Base-by-base conservation (phyloP, 2,888 invertebrate species). In the Pogonocherus hispidulus region DNA sequence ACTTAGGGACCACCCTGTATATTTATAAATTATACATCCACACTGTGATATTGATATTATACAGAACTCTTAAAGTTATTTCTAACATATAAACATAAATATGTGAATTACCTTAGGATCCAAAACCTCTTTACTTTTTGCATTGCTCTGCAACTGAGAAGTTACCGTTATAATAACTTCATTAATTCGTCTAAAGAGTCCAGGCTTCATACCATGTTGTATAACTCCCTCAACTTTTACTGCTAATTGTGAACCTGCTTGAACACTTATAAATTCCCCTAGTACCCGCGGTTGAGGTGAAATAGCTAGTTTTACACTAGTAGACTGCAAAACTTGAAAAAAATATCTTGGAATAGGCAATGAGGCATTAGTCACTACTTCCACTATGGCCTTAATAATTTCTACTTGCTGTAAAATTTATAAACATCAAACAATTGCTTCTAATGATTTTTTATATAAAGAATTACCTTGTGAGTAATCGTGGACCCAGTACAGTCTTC, bases 201-300 rank as follows among this genome's bases (percentile, higher is more conserved):
- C 91, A 4, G 91, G 90, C 67, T 88, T 87, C 73, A 88, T 88
- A 20, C 91, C 92, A 75, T 92, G 92, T 77, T 93, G 92, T 54
- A 97, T 90, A 0, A 98, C 96, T 0, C 98, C 98, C 86, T 98
- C 98, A 1, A 98, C 94, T 87, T 96, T 97, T 20, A 98, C 90
- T 0, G 97, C 95, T 67, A 98, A 88, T 76, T 95, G 93, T 76
- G 95, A 94, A 63, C 94, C 93, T 46, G 92, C 91, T 68, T 94
- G 93, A 37, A 97, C 92, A 71, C 93, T 89, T 54, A 97, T 93
- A 52, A 94, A 94, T 77, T 98, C 97, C 0, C 94, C 93, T 70
- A 92, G 88, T 41, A 91, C 90, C 57, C 93, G 86, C 0, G 94
- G 94, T 81, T 94, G 94, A 0, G 95, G 95, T 35, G 93, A 92